Conservation (phyloP, 2,113 vertebrate genomes). For the Petromus typicus region DNA sequence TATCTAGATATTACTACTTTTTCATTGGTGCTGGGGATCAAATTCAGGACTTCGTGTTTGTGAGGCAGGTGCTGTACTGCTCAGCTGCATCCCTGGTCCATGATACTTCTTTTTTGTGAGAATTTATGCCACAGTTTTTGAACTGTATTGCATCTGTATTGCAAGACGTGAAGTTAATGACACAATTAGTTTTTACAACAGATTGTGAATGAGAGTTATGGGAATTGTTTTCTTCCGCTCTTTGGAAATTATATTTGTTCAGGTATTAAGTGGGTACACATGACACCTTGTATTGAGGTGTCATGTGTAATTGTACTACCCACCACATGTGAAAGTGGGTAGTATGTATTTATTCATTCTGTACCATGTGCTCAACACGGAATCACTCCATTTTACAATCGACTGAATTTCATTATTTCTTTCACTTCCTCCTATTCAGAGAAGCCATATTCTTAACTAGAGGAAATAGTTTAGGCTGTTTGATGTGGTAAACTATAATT, state of each 20-base stretch:
- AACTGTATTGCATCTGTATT: conserved; percentile 27
- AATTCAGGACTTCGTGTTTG: too few species aligned
- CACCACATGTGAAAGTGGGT: background rate
- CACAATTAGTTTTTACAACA: conserved; percentile 9
- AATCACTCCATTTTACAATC: background rate
- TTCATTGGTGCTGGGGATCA: too few species aligned
- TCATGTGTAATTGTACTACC: background rate
- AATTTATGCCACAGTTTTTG: conserved; percentile 41
- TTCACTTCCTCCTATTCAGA: background rate
- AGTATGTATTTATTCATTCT: background rate
- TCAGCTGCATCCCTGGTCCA: too few species aligned
- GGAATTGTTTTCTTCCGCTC: conserved; percentile 25
- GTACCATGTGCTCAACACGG: background rate
- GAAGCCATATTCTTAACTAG: background rate
- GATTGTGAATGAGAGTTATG: conserved; percentile 45
- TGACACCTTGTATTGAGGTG: background rate
- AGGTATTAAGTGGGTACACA: background rate
- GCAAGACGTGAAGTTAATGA: conserved; percentile 20
- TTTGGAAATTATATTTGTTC: conserved; percentile 46
- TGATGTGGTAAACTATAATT: background rate
- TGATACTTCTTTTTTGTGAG: background rate
- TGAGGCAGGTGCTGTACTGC: too few species aligned
- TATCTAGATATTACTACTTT: too few species aligned
- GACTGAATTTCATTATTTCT: background rate
- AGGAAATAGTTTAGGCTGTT: conserved; percentile 11